Percentiles rank a stretch among this genome's conserved stretches.
Evolutionary conservation across 2,888 invertebrate species (phyloP).

Genomic region (Chrysolina haemoptera): DNA sequence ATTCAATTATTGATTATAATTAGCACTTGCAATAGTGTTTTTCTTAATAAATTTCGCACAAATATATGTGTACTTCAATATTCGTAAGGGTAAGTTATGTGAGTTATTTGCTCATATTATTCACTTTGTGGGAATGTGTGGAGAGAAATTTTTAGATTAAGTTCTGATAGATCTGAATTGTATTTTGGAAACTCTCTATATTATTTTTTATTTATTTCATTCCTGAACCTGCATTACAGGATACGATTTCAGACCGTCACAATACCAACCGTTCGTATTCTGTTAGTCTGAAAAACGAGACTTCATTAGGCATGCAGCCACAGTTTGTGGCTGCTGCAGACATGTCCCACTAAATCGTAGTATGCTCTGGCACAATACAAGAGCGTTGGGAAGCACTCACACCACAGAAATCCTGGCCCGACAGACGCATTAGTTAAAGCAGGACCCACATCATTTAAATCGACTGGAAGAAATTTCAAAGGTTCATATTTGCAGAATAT

Average conservation of each 20-base stretch:
- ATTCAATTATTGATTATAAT: no score
- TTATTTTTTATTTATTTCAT: background rate
- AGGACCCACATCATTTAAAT: constrained; percentile 34
- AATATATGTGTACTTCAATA: no score
- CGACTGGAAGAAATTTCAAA: constrained; percentile 36
- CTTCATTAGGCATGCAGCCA: constrained; percentile 36
- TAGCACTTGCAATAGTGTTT: no score
- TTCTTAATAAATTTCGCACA: no score
- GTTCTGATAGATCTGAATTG: no score
- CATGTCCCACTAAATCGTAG: constrained; percentile 26
- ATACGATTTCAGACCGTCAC: constrained; percentile 4
- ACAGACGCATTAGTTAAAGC: constrained; percentile 36
- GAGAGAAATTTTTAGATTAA: no score
- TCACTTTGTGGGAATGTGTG: no score
- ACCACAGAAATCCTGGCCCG: constrained; percentile 36
- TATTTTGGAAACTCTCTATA: background rate
- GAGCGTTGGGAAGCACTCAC: constrained; percentile 33
- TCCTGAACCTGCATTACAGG: background rate
- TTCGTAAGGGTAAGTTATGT: no score
- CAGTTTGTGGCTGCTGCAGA: constrained; percentile 30
- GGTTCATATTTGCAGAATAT: constrained; percentile 1
- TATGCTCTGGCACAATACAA: constrained; percentile 26
- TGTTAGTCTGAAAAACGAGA: constrained; percentile 15
- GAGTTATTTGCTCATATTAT: no score
- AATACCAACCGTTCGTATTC: constrained; percentile 5